Evolutionary conservation across 2,797 vertebrate genomes (phyloP), one percentile per base, ranked within the genome.

Genomic region (Pangasius larnaudii): DNA sequence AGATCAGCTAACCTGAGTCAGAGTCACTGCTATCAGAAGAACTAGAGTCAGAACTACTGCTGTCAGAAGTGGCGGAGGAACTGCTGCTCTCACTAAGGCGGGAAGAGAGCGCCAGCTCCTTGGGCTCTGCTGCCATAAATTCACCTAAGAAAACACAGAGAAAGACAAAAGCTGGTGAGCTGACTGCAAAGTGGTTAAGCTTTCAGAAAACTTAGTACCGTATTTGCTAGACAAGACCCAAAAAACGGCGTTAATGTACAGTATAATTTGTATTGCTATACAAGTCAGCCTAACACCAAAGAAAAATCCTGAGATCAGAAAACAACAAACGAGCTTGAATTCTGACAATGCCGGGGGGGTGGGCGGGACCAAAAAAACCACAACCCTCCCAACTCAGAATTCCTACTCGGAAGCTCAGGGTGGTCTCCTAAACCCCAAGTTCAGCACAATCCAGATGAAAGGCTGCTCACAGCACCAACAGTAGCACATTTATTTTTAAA

Each of bases 21-120:
- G 95, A 96, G 90, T 96, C 95, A 46, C 96, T 97, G 95, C 94
- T 96, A n/a, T 97, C 96, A 61, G 96, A 96, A 82, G 95, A 93
- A 80, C 94, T 95, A 58, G 94, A 96, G 61, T 89, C 90, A 89
- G 95, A 95, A 87, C 92, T 92, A 91, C 95, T 94, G 82, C 90
- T 93, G 92, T 90, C 92, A 87, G 92, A 94, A 90, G 91, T 92
- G 85, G 86, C 92, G 0, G 95, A 94, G 80, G 86, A 93, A 1
- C 95, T 94, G 2, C 91, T 95, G 90, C 95, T 96, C 14, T 94
- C 96, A 5, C 96, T 97, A 88, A 97, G 90, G 58, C 89, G 92
- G 49, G 95, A 94, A 11, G 89, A 92, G 42, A 56, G 90, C 36
- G 79, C 91, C 53, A 89, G 16, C 6, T 88, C 91, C 87, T 89